Conservation (phyloP, 1,140 invertebrate species). For the Nephila pilipes region DNA sequence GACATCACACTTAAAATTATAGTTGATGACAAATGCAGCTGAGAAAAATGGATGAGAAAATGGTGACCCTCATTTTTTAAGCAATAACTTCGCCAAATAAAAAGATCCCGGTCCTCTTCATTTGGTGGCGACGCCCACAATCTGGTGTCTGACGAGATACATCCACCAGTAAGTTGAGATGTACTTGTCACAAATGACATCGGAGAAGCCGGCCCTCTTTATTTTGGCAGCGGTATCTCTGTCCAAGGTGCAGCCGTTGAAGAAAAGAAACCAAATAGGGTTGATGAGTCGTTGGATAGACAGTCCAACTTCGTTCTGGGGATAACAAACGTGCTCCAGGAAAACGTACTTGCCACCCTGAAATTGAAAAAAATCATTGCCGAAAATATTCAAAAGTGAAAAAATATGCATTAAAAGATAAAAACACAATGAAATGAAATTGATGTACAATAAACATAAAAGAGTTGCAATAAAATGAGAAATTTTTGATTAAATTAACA, state of each 20-base stretch:
- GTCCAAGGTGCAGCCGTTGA: conserved; percentile 38
- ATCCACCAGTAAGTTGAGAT: neutral
- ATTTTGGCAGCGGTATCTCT: conserved; percentile 9
- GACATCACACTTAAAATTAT: no score
- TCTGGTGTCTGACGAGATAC: conserved; percentile 14
- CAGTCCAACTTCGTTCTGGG: neutral
- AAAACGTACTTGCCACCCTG: conserved; percentile 45
- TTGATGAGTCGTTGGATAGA: conserved; percentile 17
- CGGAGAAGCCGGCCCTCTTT: conserved; percentile 23
- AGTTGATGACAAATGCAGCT: no score
- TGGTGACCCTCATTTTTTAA: no score
- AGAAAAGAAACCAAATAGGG: conserved; percentile 35
- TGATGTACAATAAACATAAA: no score
- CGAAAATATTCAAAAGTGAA: no score
- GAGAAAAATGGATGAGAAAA: no score
- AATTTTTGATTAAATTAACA: no score
- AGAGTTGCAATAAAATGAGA: no score
- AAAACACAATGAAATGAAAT: no score
- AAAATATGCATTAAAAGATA: no score
- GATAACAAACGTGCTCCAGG: conserved; percentile 37
- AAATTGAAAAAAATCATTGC: neutral
- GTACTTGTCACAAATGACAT: conserved; percentile 41
- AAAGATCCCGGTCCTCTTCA: neutral
- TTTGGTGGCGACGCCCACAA: conserved; percentile 26
- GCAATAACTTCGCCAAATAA: no score